Evolutionary conservation across 2,797 vertebrate genomes (phyloP), one percentile per base, ranked within the genome.

Genomic region (Phoeniculus purpureus): DNA sequence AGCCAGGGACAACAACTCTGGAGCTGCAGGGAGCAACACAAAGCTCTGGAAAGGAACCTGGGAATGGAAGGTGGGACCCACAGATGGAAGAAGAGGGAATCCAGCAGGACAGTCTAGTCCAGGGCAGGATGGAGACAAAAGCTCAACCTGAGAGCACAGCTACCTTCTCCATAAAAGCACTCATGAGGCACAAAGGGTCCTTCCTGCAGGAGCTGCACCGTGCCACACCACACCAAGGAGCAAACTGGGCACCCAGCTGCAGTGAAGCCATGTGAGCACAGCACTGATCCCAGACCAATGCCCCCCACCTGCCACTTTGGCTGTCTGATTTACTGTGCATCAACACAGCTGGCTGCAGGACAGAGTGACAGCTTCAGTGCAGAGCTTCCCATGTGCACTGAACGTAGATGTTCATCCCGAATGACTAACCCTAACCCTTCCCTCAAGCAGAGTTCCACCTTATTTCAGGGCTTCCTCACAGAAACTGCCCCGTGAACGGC

Each of bases 151-250:
- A 80, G 19, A 59, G 3, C 31, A 43, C 58, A 64, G 13, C 31
- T 45, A 50, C 31, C 45, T n/a, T 9, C 70, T 74, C 15, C 48
- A 22, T 52, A 66, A 26, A 75, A 21, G 5, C 48, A 45, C 61
- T 79, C 37, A 55, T 8, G 48, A 70, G 27, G 19, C 50, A 68
- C n/a, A 13, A 31, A 55, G 7, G 4, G 6, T n/a, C 6, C 43
- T 27, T 6, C 8, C 34, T 27, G 3, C 51, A 12, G 0, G 3
- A 18, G 4, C 51, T 27, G 3, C 10, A 9, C 12, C 4, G 0
- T 1, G 4, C 47, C 2, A 1, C 0, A 40, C 40, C 43, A 43
- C 37, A 5, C 19, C 40, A 21, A 34, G 9, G 34, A 64, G 43
- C 52, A 6, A 31, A 9, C 45, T 21, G 4, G 0, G 20, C 9